Evolutionary conservation across 2,888 invertebrate species (phyloP).

Genomic region (Pasiphila rectangulata): DNA sequence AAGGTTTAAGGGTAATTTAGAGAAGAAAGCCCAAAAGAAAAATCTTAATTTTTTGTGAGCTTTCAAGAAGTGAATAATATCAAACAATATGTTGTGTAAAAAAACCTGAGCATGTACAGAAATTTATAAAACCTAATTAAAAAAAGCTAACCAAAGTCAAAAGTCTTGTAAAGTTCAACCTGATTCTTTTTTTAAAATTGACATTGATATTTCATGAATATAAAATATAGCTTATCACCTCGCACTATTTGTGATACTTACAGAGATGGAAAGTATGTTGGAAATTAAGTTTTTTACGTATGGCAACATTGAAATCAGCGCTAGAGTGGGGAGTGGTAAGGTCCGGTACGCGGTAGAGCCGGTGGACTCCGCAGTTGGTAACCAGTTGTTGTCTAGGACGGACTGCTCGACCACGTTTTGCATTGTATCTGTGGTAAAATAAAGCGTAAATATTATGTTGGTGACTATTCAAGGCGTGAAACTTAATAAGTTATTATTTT

Average conservation of each 20-base stretch:
- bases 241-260: constrained; percentile 39
- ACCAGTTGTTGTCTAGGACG: constrained; percentile 76
- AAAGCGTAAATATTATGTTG: too few relatives aligned
- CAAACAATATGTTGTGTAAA: too few relatives aligned
- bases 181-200: constrained; percentile 37
- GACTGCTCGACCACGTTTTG: constrained; percentile 78
- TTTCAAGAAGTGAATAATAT: too few relatives aligned
- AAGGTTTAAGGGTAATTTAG: too few relatives aligned
- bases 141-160: too few relatives aligned
- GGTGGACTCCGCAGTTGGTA: constrained; percentile 70
- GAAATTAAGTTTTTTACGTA: constrained; percentile 43
- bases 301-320: constrained; percentile 51
- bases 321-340: constrained; percentile 49
- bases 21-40: too few relatives aligned
- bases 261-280: constrained; percentile 42
- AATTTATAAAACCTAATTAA: too few relatives aligned
- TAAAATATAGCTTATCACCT: constrained; percentile 64
- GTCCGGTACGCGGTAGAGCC: constrained; percentile 52
- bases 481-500: too few relatives aligned
- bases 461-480: too few relatives aligned
- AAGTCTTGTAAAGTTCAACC: too few relatives aligned
- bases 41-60: too few relatives aligned
- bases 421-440: constrained; percentile 60
- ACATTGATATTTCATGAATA: constrained; percentile 33
- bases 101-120: too few relatives aligned